phyloP scores from a whole-genome alignment of 1,140 invertebrate genomes.

The Eriosoma lanigerum region DNA sequence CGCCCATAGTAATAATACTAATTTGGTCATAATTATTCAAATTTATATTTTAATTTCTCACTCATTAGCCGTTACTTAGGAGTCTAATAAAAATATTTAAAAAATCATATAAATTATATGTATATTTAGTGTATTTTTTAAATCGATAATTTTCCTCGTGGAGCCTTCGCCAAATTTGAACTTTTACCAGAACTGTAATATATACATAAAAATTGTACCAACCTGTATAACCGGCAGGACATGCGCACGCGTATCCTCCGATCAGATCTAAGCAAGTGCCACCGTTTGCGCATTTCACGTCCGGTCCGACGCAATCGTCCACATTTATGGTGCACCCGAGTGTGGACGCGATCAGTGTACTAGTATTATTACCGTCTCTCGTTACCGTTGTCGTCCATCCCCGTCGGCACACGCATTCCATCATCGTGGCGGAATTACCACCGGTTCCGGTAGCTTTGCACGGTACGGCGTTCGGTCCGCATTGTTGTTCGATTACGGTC shows the following conservation, averaged over 20 bases:
- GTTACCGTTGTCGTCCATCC: constrained; percentile 79
- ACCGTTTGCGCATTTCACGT: constrained; percentile 77
- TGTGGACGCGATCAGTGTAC: neutral
- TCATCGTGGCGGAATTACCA: constrained; percentile 64
- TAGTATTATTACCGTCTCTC: neutral
- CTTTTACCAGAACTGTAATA: no score
- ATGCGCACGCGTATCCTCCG: constrained; percentile 81
- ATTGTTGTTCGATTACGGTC: neutral
- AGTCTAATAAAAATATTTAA: no score
- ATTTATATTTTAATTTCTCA: no score
- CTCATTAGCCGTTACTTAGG: no score
- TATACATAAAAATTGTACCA: no score
- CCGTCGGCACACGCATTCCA: constrained; percentile 71
- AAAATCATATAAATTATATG: no score
- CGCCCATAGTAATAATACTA: no score
- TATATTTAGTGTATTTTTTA: no score
- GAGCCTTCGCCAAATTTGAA: no score
- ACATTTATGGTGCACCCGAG: constrained; percentile 82
- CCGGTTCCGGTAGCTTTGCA: neutral
- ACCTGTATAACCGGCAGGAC: constrained; percentile 77
- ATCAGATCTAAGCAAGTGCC: constrained; percentile 82
- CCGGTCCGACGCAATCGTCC: constrained; percentile 75
- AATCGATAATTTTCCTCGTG: no score
- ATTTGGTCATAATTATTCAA: no score
- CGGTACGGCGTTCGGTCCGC: constrained; percentile 3